Evolutionary conservation across 2,888 invertebrate genomes (phyloP).

Genomic region (Ganaspis brasiliensis): DNA sequence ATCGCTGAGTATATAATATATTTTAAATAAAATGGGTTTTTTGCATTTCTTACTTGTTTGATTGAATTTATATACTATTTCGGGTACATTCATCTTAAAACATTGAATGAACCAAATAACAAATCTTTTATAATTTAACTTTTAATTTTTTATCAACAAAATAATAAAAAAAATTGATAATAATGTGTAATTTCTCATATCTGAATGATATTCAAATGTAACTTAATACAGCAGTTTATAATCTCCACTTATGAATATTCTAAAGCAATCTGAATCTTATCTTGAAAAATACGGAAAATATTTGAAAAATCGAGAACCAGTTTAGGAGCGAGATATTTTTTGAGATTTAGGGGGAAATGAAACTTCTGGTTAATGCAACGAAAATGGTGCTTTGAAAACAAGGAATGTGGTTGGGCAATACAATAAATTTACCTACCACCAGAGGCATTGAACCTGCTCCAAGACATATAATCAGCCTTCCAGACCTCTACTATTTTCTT

Average conservation of each 20-base stretch:
- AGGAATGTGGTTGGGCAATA: slow-evolving; percentile 28
- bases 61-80: too few relatives aligned
- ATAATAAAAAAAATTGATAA: too few relatives aligned
- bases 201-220: too few relatives aligned
- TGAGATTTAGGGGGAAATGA: slow-evolving; percentile 8
- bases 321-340: slow-evolving; percentile 14
- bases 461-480: slow-evolving; percentile 21
- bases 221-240: background rate
- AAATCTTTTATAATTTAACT: too few relatives aligned
- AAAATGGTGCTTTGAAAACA: slow-evolving; percentile 32
- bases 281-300: background rate
- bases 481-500: slow-evolving; percentile 23
- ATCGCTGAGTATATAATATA: too few relatives aligned
- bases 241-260: background rate
- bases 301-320: slow-evolving; percentile 6
- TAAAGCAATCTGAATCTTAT: slow-evolving; percentile 4
- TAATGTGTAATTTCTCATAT: too few relatives aligned
- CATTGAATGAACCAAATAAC: too few relatives aligned
- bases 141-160: too few relatives aligned
- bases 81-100: too few relatives aligned
- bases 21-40: too few relatives aligned
- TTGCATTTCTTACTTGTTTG: too few relatives aligned
- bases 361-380: slow-evolving; percentile 34
- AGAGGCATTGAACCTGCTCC: slow-evolving; percentile 21
- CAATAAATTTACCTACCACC: slow-evolving; percentile 32